These are phyloP conservation scores for Syrmaticus mikado DNA, from an alignment of 2,113 vertebrate genomes.

Conservation along the genomic window DNA sequence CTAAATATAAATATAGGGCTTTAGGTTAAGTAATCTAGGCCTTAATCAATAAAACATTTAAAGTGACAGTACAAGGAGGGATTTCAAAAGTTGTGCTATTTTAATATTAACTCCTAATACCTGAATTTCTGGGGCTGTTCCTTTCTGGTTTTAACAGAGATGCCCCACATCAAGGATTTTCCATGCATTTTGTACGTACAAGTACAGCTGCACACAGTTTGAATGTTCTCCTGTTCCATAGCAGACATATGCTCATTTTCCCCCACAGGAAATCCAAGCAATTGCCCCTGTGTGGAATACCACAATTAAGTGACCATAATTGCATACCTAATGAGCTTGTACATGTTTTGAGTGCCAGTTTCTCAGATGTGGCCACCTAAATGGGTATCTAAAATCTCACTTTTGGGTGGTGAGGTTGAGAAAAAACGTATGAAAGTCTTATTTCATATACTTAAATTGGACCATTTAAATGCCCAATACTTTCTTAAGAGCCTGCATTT, in stretches of 20 bases:
- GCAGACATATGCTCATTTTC: constrained; percentile 1
- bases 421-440: constrained; percentile 38
- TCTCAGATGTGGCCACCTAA: constrained; percentile 60
- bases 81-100: constrained; percentile 44
- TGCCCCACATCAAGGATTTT: constrained; percentile 30
- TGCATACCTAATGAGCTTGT: constrained; percentile 45
- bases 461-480: background rate
- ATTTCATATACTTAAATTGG: constrained; percentile 33
- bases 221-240: constrained; percentile 10
- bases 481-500: constrained; percentile 6
- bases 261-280: constrained; percentile 65
- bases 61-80: constrained; percentile 67
- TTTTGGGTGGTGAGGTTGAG: constrained; percentile 42
- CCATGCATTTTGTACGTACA: background rate
- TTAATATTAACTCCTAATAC: constrained; percentile 37
- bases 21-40: constrained; percentile 74
- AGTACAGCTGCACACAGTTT: constrained; percentile 21
- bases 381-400: constrained; percentile 40
- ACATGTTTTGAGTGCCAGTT: constrained; percentile 5
- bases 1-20: constrained; percentile 74
- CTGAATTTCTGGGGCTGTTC: constrained; percentile 24
- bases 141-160: constrained; percentile 15
- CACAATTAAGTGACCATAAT: constrained; percentile 63
- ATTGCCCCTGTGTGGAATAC: constrained; percentile 43
- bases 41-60: constrained; percentile 76